Base-by-base conservation (phyloP, 2,113 vertebrate genomes). In the Synchiropus splendidus region DNA sequence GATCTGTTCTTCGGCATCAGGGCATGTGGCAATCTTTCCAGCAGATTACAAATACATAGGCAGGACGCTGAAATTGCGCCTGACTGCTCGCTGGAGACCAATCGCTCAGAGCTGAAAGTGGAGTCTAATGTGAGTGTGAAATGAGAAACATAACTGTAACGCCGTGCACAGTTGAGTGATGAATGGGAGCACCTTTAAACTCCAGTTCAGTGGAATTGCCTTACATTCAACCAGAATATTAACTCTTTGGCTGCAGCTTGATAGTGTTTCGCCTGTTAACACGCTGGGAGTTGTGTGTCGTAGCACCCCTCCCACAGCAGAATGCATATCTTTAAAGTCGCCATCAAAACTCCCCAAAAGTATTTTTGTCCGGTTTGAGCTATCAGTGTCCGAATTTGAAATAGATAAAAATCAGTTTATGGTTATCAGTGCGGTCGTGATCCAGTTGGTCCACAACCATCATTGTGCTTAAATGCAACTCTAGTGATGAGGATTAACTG, bases 21-120 rank as follows among this genome's bases (percentile, higher is more conserved):
- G 39, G 53, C 34, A 61, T 60, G 54, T 31, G 61, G 64, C 62
- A 61, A 71, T 76, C 64, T 68, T 51, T 71, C 42, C 61, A 63
- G 45, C 53, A 67, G 63, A 72, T 77, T 67, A 65, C 62, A 63
- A 70, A 61, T 35, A 70, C 21, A 27, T 9, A 21, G 64, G 67
- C 54, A 53, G 49, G 44, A 59, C 48, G 48, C 70, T 73, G 73
- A 78, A 78, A 77, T 74, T 69, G 67, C 53, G 58, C 69, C 62
- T 54, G 63, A 64, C 61, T 59, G 47, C 64, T 68, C 69, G 54
- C 55, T 39, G 42, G 65, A 61, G 67, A 70, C 48, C 61, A 52
- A 72, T 74, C 60, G 41, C 59, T 53, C 45, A 11, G 30, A 39
- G 56, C 48, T 6, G 21, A 27, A 58, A 63, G 14, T 41, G 30